phyloP scores from a whole-genome alignment of 2,797 vertebrate genomes.

The Notoglanidium macrostoma region DNA sequence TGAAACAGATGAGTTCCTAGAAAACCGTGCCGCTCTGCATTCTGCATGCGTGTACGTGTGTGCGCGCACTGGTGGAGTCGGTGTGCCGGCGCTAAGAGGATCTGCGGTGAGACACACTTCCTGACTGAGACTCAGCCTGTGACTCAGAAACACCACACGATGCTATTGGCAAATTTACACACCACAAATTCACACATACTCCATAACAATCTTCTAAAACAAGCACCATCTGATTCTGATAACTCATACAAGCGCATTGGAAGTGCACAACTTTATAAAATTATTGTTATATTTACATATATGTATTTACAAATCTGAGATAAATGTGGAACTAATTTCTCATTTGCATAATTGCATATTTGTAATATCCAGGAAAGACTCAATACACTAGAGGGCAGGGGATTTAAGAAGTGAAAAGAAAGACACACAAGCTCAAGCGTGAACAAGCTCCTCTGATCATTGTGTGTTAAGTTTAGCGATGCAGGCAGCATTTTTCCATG shows the following conservation, averaged over 20 bases:
- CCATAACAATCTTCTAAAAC: conserved; percentile 6
- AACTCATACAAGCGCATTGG: not conserved
- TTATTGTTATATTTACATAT: not conserved
- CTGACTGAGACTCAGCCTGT: conserved; percentile 36
- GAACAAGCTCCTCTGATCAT: not conserved
- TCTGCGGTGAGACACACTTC: conserved; percentile 45
- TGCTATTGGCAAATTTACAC: conserved; percentile 26
- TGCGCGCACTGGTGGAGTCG: not conserved
- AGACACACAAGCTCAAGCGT: not conserved
- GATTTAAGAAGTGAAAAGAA: not conserved
- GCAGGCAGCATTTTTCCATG: not conserved
- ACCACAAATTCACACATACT: conserved; percentile 32
- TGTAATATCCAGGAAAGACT: not conserved
- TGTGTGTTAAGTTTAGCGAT: not conserved
- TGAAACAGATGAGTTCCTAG: conserved; percentile 25
- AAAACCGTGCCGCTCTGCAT: conserved; percentile 19
- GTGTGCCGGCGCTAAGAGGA: conserved; percentile 8
- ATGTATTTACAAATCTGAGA: not conserved
- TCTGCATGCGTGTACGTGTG: not conserved
- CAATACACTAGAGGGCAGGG: not conserved
- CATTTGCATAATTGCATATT: not conserved
- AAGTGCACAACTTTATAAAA: not conserved
- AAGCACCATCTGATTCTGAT: not conserved
- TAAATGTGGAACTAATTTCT: not conserved
- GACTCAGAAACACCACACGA: conserved; percentile 23